These are phyloP conservation scores for Uloborus diversus DNA, from an alignment of 1,140 invertebrate species.

Conservation along the genomic window DNA sequence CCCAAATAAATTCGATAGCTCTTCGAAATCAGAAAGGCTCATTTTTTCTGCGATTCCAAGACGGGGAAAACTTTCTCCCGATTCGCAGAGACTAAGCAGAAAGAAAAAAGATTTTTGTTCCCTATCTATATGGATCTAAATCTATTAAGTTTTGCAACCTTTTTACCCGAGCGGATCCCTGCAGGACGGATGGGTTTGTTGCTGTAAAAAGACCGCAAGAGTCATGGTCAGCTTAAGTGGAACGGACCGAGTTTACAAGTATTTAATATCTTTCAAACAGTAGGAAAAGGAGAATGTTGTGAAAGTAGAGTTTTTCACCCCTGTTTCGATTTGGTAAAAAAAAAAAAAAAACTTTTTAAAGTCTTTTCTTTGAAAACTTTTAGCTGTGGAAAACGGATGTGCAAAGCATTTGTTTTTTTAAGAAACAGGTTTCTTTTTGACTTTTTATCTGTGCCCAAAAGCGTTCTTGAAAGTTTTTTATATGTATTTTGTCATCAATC, in stretches of 20 bases:
- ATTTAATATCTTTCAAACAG: background rate
- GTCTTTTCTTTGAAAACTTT: too few species aligned
- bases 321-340: too few species aligned
- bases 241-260: slow-evolving; percentile 1
- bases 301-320: background rate
- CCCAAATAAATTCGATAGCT: slow-evolving; percentile 38
- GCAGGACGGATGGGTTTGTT: background rate
- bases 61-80: background rate
- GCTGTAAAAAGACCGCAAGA: background rate
- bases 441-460: too few species aligned
- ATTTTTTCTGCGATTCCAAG: slow-evolving; percentile 34
- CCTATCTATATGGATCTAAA: too few species aligned
- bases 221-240: slow-evolving; percentile 48
- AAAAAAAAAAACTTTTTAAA: too few species aligned
- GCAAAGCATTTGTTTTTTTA: too few species aligned
- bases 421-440: too few species aligned
- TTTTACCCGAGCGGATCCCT: background rate
- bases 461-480: too few species aligned
- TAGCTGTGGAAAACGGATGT: too few species aligned
- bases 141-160: slow-evolving; percentile 1
- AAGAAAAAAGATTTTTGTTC: too few species aligned
- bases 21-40: slow-evolving; percentile 21
- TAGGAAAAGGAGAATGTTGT: background rate
- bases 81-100: too few species aligned
- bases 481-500: too few species aligned